A percentile compares a stretch with the other conserved stretches of the same genome.
Evolutionary conservation across 2,888 invertebrate genomes (phyloP).

Genomic region (Coleophora deauratella): DNA sequence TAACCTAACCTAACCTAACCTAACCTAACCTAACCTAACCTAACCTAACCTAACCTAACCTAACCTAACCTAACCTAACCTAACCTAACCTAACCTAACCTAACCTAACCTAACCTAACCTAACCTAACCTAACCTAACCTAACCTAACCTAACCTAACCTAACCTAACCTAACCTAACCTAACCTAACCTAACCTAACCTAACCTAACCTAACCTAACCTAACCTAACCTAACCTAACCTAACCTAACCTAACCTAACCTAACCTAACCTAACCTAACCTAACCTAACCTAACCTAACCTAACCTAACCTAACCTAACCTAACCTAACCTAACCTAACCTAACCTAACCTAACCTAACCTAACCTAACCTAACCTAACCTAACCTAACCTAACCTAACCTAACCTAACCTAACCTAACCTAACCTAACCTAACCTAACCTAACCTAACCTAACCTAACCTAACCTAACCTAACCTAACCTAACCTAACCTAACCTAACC

Average conservation of each 20-base stretch:
- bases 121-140: conserved; percentile 17
- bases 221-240: conserved; percentile 25
- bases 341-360: too few relatives aligned
- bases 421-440: conserved; percentile 17
- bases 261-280: conserved; percentile 25
- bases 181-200: conserved; percentile 26
- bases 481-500: conserved; percentile 18
- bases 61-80: conserved; percentile 16
- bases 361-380: too few relatives aligned
- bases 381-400: conserved; percentile 19
- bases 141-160: conserved; percentile 21
- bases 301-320: conserved; percentile 23
- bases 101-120: conserved; percentile 6
- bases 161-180: conserved; percentile 25
- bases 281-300: conserved; percentile 24
- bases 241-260: conserved; percentile 19
- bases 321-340: conserved; percentile 24
- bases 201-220: conserved; percentile 25
- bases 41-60: conserved; percentile 18
- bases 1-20: conserved; percentile 20
- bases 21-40: conserved; percentile 20
- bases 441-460: conserved; percentile 13
- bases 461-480: conserved; percentile 19
- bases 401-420: conserved; percentile 15
- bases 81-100: conserved; percentile 12